Percentiles rank a stretch among this genome's conserved stretches.
phyloP scores from a whole-genome alignment of 2,113 vertebrate species.

The Prolemur simus region DNA sequence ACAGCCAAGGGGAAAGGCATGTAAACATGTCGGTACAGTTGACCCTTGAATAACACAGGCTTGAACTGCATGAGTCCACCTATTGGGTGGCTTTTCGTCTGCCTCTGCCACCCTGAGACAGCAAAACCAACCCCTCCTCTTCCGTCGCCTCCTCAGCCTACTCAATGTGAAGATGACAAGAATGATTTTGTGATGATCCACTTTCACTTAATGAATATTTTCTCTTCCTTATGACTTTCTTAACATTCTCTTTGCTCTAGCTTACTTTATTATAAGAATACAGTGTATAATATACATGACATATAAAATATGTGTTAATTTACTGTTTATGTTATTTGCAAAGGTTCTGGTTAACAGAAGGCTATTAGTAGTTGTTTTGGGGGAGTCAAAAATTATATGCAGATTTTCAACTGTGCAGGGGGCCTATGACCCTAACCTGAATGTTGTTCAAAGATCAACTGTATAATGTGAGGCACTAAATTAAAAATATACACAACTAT shows the following conservation, averaged over 20 bases:
- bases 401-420: not conserved
- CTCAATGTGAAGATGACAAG: not conserved
- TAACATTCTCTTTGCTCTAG: not conserved
- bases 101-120: not conserved
- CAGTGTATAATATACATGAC: not conserved
- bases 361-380: not conserved
- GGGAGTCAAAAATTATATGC: not conserved
- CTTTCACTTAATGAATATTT: not conserved
- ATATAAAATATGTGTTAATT: not conserved
- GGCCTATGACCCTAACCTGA: not conserved
- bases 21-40: not conserved
- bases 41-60: not conserved
- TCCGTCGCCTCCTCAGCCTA: not conserved
- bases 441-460: not conserved
- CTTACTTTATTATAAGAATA: not conserved
- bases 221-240: not conserved
- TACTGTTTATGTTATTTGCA: not conserved
- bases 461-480: not conserved
- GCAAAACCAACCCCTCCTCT: not conserved
- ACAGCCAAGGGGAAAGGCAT: not conserved
- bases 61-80: not conserved
- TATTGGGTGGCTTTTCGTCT: not conserved
- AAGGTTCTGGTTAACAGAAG: not conserved
- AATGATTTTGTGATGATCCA: not conserved
- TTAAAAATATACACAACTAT: not conserved